These are phyloP conservation scores for Hofmannophila pseudospretella DNA, from an alignment of 2,888 invertebrate genomes.

Conservation along the genomic window DNA sequence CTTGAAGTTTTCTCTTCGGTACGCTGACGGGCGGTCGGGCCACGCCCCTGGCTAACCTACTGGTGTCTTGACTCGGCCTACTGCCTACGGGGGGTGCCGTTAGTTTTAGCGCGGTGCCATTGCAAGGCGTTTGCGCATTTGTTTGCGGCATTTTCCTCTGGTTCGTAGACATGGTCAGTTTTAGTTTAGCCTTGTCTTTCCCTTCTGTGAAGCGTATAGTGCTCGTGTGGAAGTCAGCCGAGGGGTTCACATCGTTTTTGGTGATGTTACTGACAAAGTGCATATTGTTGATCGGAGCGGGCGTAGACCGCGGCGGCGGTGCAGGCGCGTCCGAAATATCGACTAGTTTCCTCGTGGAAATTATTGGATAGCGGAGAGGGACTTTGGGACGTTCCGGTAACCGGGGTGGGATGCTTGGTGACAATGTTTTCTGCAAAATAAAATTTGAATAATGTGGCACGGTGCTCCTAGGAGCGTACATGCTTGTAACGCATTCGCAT, in stretches of 20 bases:
- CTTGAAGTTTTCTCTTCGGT: slow-evolving; percentile 43
- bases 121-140: slow-evolving; percentile 26
- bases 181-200: slow-evolving; percentile 58
- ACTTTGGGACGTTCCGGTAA: slow-evolving; percentile 66
- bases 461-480: slow-evolving; percentile 58
- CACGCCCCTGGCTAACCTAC: slow-evolving; percentile 20
- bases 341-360: slow-evolving; percentile 64
- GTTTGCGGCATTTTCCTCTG: slow-evolving; percentile 41
- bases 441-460: slow-evolving; percentile 67
- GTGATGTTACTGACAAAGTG: slow-evolving; percentile 66
- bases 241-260: slow-evolving; percentile 44
- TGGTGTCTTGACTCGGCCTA: slow-evolving; percentile 2
- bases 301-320: slow-evolving; percentile 55
- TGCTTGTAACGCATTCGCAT: slow-evolving; percentile 43
- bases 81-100: slow-evolving; percentile 27
- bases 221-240: slow-evolving; percentile 61
- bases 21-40: slow-evolving; percentile 19
- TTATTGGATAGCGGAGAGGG: slow-evolving; percentile 63
- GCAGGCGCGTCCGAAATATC: slow-evolving; percentile 63
- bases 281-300: slow-evolving; percentile 39
- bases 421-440: slow-evolving; percentile 72
- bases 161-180: slow-evolving; percentile 56
- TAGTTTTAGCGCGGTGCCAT: slow-evolving; percentile 32
- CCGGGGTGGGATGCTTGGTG: slow-evolving; percentile 65
- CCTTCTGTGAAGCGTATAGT: slow-evolving; percentile 65